phyloP scores from a whole-genome alignment of 1,140 invertebrate genomes.

The Thalassaphorura encarpata region DNA sequence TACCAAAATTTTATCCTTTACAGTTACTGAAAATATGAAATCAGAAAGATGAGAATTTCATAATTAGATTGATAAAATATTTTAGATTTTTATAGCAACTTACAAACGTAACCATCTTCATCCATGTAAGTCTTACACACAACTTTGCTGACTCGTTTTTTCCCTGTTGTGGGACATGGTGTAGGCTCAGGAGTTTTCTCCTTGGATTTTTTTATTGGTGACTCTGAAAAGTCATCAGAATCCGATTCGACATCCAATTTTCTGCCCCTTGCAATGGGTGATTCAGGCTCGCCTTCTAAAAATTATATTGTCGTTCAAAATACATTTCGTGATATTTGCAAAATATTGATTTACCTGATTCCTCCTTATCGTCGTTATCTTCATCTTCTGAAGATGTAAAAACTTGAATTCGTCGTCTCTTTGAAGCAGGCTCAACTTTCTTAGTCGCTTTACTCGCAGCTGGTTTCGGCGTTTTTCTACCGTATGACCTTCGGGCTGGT shows the following conservation, averaged over 20 bases:
- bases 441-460: neutral
- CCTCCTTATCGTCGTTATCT: neutral
- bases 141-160: slow-evolving; percentile 17
- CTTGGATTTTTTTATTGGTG: slow-evolving; percentile 4
- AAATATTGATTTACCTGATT: neutral
- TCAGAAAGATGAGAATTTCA: too few species aligned
- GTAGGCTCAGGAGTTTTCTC: neutral
- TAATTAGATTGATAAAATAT: too few species aligned
- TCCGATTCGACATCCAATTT: neutral
- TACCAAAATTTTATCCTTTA: too few species aligned
- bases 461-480: too few species aligned
- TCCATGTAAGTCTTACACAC: slow-evolving; percentile 21
- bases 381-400: neutral
- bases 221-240: neutral
- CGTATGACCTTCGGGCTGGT: neutral
- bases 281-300: neutral
- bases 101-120: slow-evolving; percentile 29
- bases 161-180: neutral
- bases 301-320: neutral
- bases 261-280: neutral
- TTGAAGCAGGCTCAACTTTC: neutral
- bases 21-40: too few species aligned
- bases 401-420: neutral
- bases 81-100: neutral
- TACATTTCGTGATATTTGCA: neutral